A percentile compares a stretch with the other conserved stretches of the same genome.
These are phyloP conservation scores for Trachelipus rathkii DNA, from an alignment of 1,140 invertebrate genomes.

Conservation along the genomic window DNA sequence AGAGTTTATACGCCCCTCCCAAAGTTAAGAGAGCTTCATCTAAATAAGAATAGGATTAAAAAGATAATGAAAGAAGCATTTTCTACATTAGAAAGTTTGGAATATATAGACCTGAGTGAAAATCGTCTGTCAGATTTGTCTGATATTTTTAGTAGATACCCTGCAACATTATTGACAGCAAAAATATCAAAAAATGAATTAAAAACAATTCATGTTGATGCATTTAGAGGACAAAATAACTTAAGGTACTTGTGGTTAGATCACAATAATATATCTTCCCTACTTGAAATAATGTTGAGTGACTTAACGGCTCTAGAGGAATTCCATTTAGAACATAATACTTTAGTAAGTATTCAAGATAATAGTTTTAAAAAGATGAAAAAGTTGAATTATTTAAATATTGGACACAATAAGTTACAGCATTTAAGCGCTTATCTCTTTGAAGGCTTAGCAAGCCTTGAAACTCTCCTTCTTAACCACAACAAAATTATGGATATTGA, in stretches of 20 bases:
- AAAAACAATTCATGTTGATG: conserved; percentile 68
- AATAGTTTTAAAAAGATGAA: conserved; percentile 41
- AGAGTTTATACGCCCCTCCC: conserved; percentile 75
- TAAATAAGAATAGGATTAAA: conserved; percentile 79
- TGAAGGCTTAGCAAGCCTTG: conserved; percentile 35
- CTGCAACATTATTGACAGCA: conserved; percentile 72
- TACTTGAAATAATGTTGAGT: conserved; percentile 38
- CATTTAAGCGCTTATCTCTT: conserved; percentile 30
- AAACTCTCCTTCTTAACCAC: conserved; percentile 46
- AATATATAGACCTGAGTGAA: conserved; percentile 80
- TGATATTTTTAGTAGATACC: conserved; percentile 64
- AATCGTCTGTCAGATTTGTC: conserved; percentile 70
- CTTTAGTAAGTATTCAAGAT: conserved; percentile 37
- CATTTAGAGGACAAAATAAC: conserved; percentile 68
- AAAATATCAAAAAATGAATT: conserved; percentile 80
- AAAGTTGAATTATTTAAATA: conserved; percentile 31
- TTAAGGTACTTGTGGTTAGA: conserved; percentile 83
- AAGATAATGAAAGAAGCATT: conserved; percentile 78
- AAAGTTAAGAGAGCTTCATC: conserved; percentile 72
- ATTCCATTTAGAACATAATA: conserved; percentile 44
- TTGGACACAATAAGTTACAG: conserved; percentile 39
- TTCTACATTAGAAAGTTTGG: conserved; percentile 69
- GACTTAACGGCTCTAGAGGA: conserved; percentile 36
- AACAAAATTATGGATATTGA: conserved; percentile 61
- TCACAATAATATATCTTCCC: conserved; percentile 61